These are phyloP conservation scores for Eupithecia insigniata DNA, from an alignment of 2,888 invertebrate species.

Conservation along the genomic window DNA sequence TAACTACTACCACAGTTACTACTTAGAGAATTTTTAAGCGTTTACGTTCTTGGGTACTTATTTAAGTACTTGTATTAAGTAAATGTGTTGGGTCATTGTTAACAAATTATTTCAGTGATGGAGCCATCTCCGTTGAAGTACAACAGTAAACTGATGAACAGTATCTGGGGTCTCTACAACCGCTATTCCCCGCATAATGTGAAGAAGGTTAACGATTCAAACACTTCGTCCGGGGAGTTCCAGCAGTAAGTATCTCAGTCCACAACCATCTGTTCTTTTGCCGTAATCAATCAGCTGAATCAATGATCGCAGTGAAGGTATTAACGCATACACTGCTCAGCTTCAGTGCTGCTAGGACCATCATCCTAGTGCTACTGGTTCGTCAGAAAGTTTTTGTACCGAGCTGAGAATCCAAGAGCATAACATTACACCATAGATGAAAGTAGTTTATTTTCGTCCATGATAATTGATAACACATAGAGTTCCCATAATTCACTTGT, in stretches of 20 bases:
- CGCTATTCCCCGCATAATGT: constrained; percentile 94
- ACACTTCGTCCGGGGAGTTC: constrained; percentile 74
- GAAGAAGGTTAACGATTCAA: constrained; percentile 89
- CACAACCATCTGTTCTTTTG: not conserved
- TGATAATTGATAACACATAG: no score
- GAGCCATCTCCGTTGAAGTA: constrained; percentile 90
- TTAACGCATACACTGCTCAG: not conserved
- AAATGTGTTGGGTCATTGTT: not conserved
- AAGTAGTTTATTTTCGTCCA: no score
- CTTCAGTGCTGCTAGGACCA: not conserved
- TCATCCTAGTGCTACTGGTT: no score
- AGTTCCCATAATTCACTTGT: not conserved
- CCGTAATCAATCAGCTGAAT: not conserved
- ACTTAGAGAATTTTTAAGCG: not conserved
- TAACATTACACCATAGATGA: no score
- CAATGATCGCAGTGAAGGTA: not conserved
- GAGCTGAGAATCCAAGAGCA: no score
- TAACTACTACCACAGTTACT: no score
- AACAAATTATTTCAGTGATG: constrained; percentile 75
- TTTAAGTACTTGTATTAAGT: no score
- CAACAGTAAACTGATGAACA: constrained; percentile 94
- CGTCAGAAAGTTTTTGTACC: no score
- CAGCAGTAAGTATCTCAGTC: constrained; percentile 70
- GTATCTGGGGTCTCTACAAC: constrained; percentile 96
- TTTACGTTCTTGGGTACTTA: not conserved